Base-by-base conservation (phyloP, 2,888 invertebrate genomes). In the Eupelmus urozonus region DNA sequence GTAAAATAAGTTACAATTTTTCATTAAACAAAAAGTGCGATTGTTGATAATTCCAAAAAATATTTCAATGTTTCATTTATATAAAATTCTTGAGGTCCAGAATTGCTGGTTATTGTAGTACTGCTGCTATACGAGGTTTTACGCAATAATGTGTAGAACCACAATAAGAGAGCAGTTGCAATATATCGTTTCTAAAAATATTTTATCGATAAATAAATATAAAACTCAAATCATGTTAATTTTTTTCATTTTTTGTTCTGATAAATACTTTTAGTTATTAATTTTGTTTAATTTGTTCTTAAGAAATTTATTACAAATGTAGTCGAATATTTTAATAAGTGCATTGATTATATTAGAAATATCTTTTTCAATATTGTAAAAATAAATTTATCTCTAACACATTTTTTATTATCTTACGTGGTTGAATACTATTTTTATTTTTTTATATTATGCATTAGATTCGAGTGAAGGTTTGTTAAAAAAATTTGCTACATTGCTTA, bases 131-230 rank as follows among this genome's bases (percentile, higher is more conserved):
- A 63, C 29, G n/a, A 71, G 65, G 71, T 66, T 75, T 40, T 45
- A 27, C 13, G 23, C 40, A 42, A 78, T 23, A 55, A 16, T 18
- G 4, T 55, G 55, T 57, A 72, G 29, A 73, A 51, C 27, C 27
- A 70, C 34, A 62, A 18, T 34, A 42, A 78, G 55, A 57, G 34
- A 76, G 65, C 18, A 29, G 51, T 67, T 75, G 57, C 72, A 79
- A 67, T 63, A 72, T 63, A 76, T 69, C 49, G 60, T 73, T 76
- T 76, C 18, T 65, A 74, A 66, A 70, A 76, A 67, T 76, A 76
- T 72, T 76, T 73, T 72, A 76, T 79, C 57, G 69, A 73, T 69
- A 67, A 73, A 75, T 71, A 76, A 79, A 79, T 63, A 7, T 69
- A 67, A 55, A 67, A 72, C 55, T 73, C n/a, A 69, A 75, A 63